phyloP scores from a whole-genome alignment of 1,140 invertebrate species.

The Antheraea pernyi region DNA sequence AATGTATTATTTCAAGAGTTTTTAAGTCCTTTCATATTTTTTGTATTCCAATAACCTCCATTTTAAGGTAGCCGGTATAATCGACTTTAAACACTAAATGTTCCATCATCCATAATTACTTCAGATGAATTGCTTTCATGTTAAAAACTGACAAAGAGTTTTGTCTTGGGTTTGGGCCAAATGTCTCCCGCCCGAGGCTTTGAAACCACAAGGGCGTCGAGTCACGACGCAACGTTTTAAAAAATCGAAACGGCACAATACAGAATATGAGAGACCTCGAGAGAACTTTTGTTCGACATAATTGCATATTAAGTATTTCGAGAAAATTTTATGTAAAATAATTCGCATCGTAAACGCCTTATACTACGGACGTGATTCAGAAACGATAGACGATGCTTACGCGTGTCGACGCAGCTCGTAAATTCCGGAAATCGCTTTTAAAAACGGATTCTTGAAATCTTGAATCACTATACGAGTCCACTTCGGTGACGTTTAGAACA shows the following conservation, averaged over 20 bases:
- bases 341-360: background rate
- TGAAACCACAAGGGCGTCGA: slow-evolving; percentile 28
- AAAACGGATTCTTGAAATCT: slow-evolving; percentile 3
- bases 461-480: slow-evolving; percentile 19
- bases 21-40: background rate
- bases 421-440: slow-evolving; percentile 14
- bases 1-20: background rate
- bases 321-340: background rate
- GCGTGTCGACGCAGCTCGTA: slow-evolving; percentile 17
- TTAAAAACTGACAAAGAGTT: slow-evolving; percentile 23
- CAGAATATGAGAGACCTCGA: background rate
- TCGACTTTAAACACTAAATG: background rate
- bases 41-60: background rate
- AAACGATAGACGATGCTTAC: slow-evolving; percentile 51
- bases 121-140: slow-evolving; percentile 21
- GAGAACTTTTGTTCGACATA: slow-evolving; percentile 24
- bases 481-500: slow-evolving; percentile 53
- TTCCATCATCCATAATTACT: slow-evolving; percentile 21
- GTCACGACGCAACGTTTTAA: slow-evolving; percentile 35
- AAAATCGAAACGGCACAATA: slow-evolving; percentile 28
- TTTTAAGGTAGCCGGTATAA: background rate
- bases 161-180: slow-evolving; percentile 29
- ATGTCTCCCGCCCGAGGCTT: slow-evolving; percentile 27
- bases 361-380: slow-evolving; percentile 30
- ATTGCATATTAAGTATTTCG: slow-evolving; percentile 17